These are phyloP conservation scores for Noturus placidus DNA, from an alignment of 2,113 vertebrate genomes.

Conservation along the genomic window DNA sequence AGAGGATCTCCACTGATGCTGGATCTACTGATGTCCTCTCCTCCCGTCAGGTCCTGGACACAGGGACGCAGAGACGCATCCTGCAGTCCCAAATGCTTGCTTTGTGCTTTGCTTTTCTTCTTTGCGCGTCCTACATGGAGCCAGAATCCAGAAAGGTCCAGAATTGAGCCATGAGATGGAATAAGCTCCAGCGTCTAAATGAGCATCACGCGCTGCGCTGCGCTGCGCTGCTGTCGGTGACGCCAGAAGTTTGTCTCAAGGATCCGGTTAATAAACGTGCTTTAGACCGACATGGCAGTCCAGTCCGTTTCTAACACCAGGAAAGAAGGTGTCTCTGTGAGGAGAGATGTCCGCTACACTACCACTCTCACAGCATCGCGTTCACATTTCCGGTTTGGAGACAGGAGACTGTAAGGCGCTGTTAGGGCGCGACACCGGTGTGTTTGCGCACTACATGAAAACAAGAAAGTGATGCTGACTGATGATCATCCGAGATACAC, in stretches of 20 bases:
- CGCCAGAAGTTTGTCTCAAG: neutral
- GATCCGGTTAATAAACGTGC: neutral
- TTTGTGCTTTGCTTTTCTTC: no score
- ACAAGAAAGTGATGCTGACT: neutral
- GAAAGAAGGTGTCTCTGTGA: neutral
- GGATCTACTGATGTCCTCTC: constrained; percentile 32
- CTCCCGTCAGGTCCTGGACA: constrained; percentile 54
- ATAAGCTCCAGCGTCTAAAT: neutral
- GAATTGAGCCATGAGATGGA: neutral
- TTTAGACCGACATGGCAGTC: neutral
- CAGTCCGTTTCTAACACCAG: neutral
- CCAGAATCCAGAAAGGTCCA: constrained; percentile 12
- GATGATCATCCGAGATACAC: neutral
- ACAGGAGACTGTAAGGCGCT: neutral
- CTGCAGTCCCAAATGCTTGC: constrained; percentile 14
- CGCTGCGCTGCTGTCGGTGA: neutral
- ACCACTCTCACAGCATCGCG: constrained; percentile 20
- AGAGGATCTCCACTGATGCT: constrained; percentile 26
- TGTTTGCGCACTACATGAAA: constrained; percentile 23
- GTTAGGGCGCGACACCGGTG: constrained; percentile 16
- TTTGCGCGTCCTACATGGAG: neutral
- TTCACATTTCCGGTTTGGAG: constrained; percentile 19
- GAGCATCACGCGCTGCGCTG: neutral
- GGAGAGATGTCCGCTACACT: constrained; percentile 8
- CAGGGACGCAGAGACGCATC: constrained; percentile 37